Conservation (phyloP, 2,797 vertebrate species). For the Melanitta fusca region DNA sequence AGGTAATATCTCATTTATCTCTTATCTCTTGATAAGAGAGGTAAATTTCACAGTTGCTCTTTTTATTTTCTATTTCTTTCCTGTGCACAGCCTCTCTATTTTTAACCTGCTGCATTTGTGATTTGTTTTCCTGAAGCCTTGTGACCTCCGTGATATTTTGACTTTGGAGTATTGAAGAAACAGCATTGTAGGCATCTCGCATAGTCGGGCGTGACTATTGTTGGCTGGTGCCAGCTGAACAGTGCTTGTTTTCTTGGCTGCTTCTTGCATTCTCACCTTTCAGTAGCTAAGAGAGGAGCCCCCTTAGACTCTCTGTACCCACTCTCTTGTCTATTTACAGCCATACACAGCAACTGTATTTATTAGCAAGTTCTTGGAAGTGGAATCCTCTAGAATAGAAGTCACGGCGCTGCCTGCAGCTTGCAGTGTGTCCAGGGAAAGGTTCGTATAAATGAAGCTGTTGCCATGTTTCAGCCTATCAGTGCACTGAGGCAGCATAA, state of each 20-base stretch:
- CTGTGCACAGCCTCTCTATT: neutral
- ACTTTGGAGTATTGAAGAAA: neutral
- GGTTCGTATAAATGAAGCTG: neutral
- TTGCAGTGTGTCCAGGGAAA: neutral
- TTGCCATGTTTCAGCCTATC: accelerated
- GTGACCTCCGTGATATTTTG: neutral
- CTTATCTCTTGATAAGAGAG: neutral
- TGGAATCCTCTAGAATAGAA: neutral
- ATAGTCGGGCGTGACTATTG: conserved; percentile 38
- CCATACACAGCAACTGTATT: neutral
- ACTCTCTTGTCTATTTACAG: conserved; percentile 30
- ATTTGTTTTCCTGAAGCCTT: neutral
- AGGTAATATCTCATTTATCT: neutral
- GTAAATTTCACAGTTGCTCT: neutral
- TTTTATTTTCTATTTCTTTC: neutral
- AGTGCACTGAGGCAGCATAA: accelerated
- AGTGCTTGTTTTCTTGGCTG: neutral
- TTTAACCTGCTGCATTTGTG: neutral
- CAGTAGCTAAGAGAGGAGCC: neutral
- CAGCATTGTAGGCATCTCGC: neutral
- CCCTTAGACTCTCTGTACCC: neutral
- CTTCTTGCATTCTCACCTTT: conserved; percentile 33
- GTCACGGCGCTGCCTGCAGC: accelerated
- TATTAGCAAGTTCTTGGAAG: conserved; percentile 8
- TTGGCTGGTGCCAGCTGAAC: conserved; percentile 65